A percentile compares a stretch with the other conserved stretches of the same genome.
Evolutionary conservation across 2,113 vertebrate species (phyloP).

Genomic region (Vicugna pacos): DNA sequence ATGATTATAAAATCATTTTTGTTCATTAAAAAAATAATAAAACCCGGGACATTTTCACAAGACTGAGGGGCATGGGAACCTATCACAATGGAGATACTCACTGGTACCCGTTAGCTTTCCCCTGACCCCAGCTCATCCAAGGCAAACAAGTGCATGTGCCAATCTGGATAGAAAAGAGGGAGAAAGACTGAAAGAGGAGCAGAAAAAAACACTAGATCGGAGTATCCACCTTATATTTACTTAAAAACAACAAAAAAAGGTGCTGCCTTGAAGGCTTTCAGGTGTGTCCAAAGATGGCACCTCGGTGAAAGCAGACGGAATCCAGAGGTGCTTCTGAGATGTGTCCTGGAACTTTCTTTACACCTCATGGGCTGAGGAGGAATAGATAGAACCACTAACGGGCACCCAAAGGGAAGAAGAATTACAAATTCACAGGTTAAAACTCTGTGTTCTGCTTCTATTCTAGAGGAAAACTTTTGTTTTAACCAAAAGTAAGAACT

Average conservation of each 20-base stretch:
- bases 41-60: background rate
- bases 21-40: background rate
- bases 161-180: background rate
- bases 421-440: background rate
- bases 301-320: background rate
- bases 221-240: background rate
- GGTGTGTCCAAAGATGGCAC: background rate
- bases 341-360: slow-evolving; percentile 29
- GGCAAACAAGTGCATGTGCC: background rate
- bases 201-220: background rate
- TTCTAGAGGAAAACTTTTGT: background rate
- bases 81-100: background rate
- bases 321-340: background rate
- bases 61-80: background rate
- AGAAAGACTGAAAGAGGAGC: background rate
- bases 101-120: background rate
- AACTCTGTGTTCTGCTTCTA: background rate
- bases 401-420: background rate
- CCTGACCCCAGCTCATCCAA: background rate
- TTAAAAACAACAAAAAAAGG: background rate
- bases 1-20: background rate
- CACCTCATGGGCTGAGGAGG: background rate
- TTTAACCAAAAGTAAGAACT: background rate
- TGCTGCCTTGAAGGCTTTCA: background rate
- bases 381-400: background rate